Evolutionary conservation across 1,140 invertebrate species (phyloP).

Genomic region (Caerostris extrusa): DNA sequence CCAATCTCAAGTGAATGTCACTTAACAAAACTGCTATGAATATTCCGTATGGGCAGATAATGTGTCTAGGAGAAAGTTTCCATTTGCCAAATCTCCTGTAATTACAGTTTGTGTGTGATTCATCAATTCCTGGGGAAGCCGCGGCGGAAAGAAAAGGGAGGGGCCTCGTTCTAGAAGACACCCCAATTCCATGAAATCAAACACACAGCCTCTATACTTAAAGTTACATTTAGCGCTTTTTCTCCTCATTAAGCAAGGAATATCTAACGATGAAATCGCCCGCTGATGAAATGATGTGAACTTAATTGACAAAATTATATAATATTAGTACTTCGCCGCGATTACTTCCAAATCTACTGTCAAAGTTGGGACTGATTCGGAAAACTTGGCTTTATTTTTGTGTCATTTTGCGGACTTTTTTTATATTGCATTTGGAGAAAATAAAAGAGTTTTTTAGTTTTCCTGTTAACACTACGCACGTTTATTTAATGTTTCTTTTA

Average conservation of each 20-base stretch:
- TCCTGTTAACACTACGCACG: no score
- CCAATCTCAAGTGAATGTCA: neutral
- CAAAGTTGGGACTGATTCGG: neutral
- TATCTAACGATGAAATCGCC: constrained; percentile 5
- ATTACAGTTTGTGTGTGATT: neutral
- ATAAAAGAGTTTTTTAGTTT: no score
- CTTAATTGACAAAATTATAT: constrained; percentile 29
- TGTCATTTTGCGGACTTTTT: neutral
- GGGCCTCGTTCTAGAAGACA: neutral
- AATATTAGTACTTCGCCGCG: neutral
- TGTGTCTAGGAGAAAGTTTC: no score
- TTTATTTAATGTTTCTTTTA: no score
- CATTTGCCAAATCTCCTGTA: neutral
- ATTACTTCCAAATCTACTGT: neutral
- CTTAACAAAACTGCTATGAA: neutral
- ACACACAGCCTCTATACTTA: constrained; percentile 25
- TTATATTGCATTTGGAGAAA: neutral
- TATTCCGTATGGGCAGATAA: neutral
- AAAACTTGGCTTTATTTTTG: neutral
- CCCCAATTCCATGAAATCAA: neutral
- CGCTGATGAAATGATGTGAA: constrained; percentile 27
- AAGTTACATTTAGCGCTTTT: constrained; percentile 36
- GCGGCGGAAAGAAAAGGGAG: neutral
- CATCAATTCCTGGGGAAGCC: neutral
- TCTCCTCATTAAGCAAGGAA: neutral